These are phyloP conservation scores for Dinomys branickii DNA, from an alignment of 2,113 vertebrate genomes.

Conservation along the genomic window DNA sequence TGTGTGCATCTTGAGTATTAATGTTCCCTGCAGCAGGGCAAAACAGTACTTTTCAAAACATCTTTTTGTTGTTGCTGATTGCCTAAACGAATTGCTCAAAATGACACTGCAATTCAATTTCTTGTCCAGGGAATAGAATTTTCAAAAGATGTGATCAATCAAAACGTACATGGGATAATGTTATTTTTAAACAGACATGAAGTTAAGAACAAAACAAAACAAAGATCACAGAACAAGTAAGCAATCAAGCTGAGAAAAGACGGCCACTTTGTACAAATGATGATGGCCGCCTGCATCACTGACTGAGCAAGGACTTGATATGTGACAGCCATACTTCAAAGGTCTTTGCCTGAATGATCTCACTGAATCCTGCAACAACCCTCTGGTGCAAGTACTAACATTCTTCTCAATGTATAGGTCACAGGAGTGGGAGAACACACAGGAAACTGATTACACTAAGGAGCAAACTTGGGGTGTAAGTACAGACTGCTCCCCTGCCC, in stretches of 20 bases:
- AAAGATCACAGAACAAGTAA: background rate
- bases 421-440: background rate
- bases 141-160: background rate
- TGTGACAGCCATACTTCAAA: fast-evolving
- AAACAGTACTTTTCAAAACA: background rate
- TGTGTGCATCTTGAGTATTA: fast-evolving
- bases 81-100: background rate
- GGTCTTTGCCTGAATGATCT: too few relatives aligned
- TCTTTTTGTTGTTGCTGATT: background rate
- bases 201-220: background rate
- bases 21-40: background rate
- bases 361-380: background rate
- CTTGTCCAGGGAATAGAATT: background rate
- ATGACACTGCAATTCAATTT: background rate
- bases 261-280: background rate
- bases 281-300: background rate
- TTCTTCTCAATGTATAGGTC: background rate
- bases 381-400: fast-evolving
- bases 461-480: background rate
- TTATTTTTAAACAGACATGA: background rate
- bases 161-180: background rate
- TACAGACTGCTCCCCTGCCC: background rate
- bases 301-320: fast-evolving
- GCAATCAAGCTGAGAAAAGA: background rate
- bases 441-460: background rate